Percentiles rank a stretch among this genome's conserved stretches.
phyloP scores from a whole-genome alignment of 2,888 invertebrate species.

The Melanchra persicariae region DNA sequence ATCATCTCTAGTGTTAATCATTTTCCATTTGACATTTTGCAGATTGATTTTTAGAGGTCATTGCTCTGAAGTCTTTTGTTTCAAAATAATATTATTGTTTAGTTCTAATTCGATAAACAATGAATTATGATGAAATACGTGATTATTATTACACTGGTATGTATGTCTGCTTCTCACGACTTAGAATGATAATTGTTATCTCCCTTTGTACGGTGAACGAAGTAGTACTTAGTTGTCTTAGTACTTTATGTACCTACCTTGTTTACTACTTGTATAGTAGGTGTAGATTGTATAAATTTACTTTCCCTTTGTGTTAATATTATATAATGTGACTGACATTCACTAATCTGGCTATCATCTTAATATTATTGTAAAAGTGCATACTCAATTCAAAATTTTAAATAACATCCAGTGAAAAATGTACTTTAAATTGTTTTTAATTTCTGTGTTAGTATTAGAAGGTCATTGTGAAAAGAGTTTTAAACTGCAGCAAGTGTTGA shows the following conservation, averaged over 20 bases:
- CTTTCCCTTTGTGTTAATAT: slow-evolving; percentile 50
- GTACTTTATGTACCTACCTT: slow-evolving; percentile 9
- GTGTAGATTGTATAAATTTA: slow-evolving; percentile 46
- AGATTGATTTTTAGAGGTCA: neutral
- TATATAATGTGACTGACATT: slow-evolving; percentile 23
- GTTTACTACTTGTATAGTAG: slow-evolving; percentile 26
- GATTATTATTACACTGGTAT: slow-evolving; percentile 11
- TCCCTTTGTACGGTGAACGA: neutral
- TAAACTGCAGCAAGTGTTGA: slow-evolving; percentile 76
- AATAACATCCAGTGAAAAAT: slow-evolving; percentile 31
- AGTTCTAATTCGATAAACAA: slow-evolving; percentile 7
- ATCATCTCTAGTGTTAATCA: too few species aligned
- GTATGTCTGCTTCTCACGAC: slow-evolving; percentile 8
- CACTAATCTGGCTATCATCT: neutral
- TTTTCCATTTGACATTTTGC: slow-evolving; percentile 4
- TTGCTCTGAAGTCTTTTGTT: neutral
- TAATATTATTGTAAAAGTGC: neutral
- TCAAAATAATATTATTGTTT: neutral
- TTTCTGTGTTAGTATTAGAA: slow-evolving; percentile 39
- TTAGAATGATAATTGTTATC: neutral
- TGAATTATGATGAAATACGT: neutral
- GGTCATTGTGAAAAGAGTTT: slow-evolving; percentile 44
- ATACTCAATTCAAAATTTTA: neutral
- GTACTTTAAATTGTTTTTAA: slow-evolving; percentile 34
- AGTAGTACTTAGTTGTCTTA: neutral